phyloP scores from a whole-genome alignment of 2,797 vertebrate species.

The Crax fasciolata region DNA sequence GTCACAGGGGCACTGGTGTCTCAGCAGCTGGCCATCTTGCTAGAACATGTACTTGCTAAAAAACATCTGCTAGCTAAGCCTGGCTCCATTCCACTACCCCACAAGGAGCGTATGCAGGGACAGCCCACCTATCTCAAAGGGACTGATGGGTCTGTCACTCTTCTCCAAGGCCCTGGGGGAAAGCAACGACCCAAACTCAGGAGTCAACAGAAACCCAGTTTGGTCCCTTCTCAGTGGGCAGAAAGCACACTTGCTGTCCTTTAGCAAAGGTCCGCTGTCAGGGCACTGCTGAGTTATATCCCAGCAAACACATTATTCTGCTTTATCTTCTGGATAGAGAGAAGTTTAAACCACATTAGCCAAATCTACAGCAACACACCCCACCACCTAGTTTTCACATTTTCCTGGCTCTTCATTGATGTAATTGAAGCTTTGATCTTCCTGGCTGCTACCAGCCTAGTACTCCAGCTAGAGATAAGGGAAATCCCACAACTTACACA shows the following conservation, averaged over 20 bases:
- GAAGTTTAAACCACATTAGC: background rate
- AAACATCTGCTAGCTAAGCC: background rate
- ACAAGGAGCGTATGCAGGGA: background rate
- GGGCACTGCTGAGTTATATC: background rate
- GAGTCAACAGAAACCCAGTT: background rate
- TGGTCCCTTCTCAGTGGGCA: background rate
- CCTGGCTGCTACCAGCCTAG: background rate
- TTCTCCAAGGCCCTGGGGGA: background rate
- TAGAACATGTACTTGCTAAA: background rate
- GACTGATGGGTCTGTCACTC: background rate
- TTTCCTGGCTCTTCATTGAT: background rate
- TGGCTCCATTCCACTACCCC: background rate
- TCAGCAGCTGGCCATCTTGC: background rate
- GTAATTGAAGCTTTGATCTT: background rate
- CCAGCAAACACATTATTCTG: background rate
- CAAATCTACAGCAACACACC: background rate
- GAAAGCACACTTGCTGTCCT: background rate
- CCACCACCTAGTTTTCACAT: background rate
- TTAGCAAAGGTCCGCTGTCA: background rate
- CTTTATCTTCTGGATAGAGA: background rate
- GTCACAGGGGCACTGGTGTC: background rate
- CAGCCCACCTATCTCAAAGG: background rate
- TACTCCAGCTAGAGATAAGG: background rate
- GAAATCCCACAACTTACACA: background rate
- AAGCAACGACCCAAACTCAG: background rate